phyloP scores from a whole-genome alignment of 2,113 vertebrate genomes.

The Gallinago media region DNA sequence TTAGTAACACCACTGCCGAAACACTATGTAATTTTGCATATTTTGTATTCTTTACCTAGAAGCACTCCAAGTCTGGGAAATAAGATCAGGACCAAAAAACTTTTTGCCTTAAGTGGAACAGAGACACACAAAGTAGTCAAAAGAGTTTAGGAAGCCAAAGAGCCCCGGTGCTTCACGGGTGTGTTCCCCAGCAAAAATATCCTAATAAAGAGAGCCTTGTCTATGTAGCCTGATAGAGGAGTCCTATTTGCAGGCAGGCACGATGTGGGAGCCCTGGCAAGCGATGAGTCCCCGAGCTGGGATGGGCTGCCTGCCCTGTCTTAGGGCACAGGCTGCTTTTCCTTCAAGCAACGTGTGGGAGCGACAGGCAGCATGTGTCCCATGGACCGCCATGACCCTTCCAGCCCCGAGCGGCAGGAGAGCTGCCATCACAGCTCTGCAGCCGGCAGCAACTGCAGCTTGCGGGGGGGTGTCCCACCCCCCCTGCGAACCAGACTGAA shows the following conservation, averaged over 20 bases:
- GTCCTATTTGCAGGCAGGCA: background rate
- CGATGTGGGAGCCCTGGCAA: background rate
- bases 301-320: background rate
- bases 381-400: fast-evolving
- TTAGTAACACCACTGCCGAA: background rate
- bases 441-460: background rate
- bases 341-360: background rate
- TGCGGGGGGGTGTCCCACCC: background rate
- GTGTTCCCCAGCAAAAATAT: background rate
- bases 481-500: background rate
- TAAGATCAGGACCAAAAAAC: background rate
- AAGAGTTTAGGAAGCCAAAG: background rate
- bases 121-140: background rate
- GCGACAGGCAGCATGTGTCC: background rate
- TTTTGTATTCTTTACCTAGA: background rate
- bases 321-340: background rate
- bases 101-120: background rate
- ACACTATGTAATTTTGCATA: background rate
- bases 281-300: background rate
- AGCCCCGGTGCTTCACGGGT: background rate
- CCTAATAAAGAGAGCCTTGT: background rate
- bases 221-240: background rate
- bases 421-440: background rate
- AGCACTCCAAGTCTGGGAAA: background rate
- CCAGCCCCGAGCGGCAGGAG: background rate